phyloP scores from a whole-genome alignment of 2,888 invertebrate genomes.

The Notocelia uddmanniana region DNA sequence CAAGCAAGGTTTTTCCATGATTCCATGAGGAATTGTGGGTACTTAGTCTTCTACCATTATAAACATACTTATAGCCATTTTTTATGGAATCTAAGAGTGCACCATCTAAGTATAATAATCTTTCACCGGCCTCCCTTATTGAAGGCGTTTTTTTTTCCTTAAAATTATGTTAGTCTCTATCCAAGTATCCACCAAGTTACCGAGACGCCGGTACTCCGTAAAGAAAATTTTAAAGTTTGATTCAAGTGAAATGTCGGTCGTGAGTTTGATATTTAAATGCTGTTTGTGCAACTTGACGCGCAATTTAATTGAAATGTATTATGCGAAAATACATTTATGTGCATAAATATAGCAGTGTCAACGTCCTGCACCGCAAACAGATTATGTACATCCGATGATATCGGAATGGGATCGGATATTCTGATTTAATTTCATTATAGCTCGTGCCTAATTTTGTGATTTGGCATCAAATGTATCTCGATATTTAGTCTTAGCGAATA shows the following conservation, averaged over 20 bases:
- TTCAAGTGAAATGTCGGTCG: constrained; percentile 60
- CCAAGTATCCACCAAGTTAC: not conserved
- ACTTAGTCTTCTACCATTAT: too few species aligned
- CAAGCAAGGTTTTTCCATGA: too few species aligned
- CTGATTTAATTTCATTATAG: constrained; percentile 42
- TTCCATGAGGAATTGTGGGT: too few species aligned
- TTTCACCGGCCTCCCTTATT: too few species aligned
- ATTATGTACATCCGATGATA: constrained; percentile 61
- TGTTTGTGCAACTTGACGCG: constrained; percentile 69
- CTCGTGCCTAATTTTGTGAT: not conserved
- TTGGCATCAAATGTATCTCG: not conserved
- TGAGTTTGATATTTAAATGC: constrained; percentile 76
- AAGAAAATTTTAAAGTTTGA: constrained; percentile 51
- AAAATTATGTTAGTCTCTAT: too few species aligned
- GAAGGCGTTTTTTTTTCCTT: too few species aligned
- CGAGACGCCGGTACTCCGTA: not conserved
- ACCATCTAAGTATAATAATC: too few species aligned
- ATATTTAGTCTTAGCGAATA: not conserved
- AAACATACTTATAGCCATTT: too few species aligned
- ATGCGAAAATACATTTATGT: constrained; percentile 67
- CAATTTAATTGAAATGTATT: constrained; percentile 76
- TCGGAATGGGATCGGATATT: constrained; percentile 60
- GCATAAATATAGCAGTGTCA: constrained; percentile 54
- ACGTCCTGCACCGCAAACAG: constrained; percentile 60
- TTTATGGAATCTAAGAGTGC: too few species aligned